Base-by-base conservation (phyloP, 2,888 invertebrate genomes). In the Nemotelus nigrinus region DNA sequence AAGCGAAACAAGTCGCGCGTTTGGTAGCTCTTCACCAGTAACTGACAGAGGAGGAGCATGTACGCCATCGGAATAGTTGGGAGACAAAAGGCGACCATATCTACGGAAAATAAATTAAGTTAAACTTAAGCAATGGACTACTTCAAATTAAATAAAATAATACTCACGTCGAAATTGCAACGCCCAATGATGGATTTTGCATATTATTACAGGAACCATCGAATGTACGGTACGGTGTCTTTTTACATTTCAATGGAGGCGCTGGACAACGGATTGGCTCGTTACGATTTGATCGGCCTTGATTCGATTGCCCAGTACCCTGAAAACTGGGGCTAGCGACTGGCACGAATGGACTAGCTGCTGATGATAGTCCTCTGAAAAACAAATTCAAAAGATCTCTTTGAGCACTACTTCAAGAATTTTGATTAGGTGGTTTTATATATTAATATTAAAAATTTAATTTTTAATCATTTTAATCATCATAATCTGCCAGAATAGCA, bases 201-300 rank as follows among this genome's bases (percentile, higher is more conserved):
- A 94, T 87, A 86, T 99, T 99, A 86, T 99, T 99, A 85, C 99
- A 99, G 1, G 96, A 92, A 0, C 99, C 99, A 85, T 99, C 98
- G 80, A 93, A 90, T 0, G 94, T 91, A 70, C 96, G 89, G 86
- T 94, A 96, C 44, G 84, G 81, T 0, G 84, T 81, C 77, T 86
- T 84, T 71, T 84, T 82, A 74, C 88, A 88, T 3, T 64, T 63
- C n/a, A 82, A 71, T 5, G 86, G 85, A 0, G 86, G 83, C 71
- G 77, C 82, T 10, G 84, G 82, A 79, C 86, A 87, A 43, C 81
- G 76, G 7, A 74, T 74, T 50, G 7, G n/a, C 50, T 60, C 50
- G 5, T 53, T 5, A 39, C 50, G 48, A n/a, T 3, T 3, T 41
- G n/a, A 48, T 41, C 6, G 50, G 2, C 25, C 41, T 41, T 53